phyloP scores from a whole-genome alignment of 2,113 vertebrate genomes.

The Podocnemis expansa region DNA sequence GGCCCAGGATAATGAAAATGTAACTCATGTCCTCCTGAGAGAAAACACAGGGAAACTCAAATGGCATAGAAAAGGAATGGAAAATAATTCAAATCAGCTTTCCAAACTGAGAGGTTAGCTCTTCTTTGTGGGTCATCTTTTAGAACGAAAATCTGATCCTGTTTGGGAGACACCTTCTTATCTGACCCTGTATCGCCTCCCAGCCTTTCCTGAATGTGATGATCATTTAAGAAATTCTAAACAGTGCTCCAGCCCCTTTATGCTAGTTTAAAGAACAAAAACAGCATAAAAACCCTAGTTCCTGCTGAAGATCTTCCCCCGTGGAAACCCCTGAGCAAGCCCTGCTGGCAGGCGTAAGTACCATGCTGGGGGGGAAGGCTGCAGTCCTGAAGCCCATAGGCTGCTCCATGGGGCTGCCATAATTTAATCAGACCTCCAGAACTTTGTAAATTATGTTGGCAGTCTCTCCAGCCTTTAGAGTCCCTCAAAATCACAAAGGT shows the following conservation, averaged over 20 bases:
- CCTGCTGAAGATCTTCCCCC: neutral
- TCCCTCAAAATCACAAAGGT: neutral
- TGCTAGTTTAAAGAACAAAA: neutral
- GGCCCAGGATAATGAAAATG: neutral
- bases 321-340: neutral
- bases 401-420: neutral
- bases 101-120: neutral
- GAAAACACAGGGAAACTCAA: neutral
- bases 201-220: neutral
- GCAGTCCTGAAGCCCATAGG: accelerated
- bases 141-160: neutral
- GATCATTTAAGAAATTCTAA: neutral
- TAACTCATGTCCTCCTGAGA: neutral
- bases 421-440: neutral
- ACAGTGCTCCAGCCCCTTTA: neutral
- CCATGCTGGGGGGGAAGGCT: neutral
- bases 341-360: no score
- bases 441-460: accelerated
- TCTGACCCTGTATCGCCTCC: neutral
- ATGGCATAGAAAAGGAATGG: neutral
- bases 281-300: neutral
- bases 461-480: neutral
- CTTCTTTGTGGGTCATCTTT: no score
- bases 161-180: neutral
- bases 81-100: neutral